Percentiles rank a stretch among this genome's conserved stretches.
phyloP scores from a whole-genome alignment of 2,888 invertebrate genomes.

The Altica lythri region DNA sequence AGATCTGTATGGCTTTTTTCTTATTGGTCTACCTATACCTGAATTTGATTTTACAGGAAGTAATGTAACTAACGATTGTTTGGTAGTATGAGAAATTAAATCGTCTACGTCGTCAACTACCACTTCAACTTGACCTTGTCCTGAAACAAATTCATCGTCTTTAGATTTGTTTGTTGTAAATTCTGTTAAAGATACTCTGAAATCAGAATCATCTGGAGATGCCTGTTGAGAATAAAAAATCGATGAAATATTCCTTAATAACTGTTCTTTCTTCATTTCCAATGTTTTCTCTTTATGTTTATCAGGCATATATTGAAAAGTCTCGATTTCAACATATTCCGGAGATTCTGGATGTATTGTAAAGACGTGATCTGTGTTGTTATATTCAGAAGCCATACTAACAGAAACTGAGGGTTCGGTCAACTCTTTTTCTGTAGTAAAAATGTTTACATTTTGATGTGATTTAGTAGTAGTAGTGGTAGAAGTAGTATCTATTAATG shows the following conservation, averaged over 20 bases:
- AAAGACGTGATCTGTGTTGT: constrained; percentile 23
- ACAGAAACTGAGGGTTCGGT: too few species aligned
- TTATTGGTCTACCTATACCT: constrained; percentile 71
- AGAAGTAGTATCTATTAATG: too few species aligned
- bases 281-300: constrained; percentile 16
- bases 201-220: constrained; percentile 56
- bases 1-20: constrained; percentile 63
- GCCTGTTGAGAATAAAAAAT: constrained; percentile 68
- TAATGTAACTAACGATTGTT: constrained; percentile 65
- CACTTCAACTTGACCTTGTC: constrained; percentile 54
- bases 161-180: constrained; percentile 17
- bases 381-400: background rate
- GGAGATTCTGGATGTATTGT: constrained; percentile 31
- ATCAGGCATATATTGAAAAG: constrained; percentile 43
- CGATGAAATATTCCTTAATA: constrained; percentile 65
- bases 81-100: constrained; percentile 49
- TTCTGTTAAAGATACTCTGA: constrained; percentile 21
- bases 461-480: constrained; percentile 8
- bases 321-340: constrained; percentile 48
- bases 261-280: constrained; percentile 52
- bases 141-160: constrained; percentile 38
- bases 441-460: background rate
- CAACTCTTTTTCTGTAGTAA: background rate
- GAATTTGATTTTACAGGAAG: constrained; percentile 81
- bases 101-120: constrained; percentile 52